Evolutionary conservation across 1,140 invertebrate genomes (phyloP).

Genomic region (Halotydeus destructor): DNA sequence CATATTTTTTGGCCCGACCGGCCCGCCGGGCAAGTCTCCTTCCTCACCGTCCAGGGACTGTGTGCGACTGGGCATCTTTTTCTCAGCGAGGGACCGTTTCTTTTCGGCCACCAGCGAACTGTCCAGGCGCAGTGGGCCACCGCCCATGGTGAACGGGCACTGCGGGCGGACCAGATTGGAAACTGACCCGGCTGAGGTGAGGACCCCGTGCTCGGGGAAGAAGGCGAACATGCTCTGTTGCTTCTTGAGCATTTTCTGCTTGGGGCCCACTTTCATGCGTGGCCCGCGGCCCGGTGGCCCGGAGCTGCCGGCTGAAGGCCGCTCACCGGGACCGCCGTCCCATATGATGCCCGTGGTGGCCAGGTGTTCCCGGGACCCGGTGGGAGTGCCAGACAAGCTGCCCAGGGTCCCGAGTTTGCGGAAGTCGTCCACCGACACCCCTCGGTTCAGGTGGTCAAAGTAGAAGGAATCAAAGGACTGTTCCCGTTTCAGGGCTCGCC

Average conservation of each 20-base stretch:
- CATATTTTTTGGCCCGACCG: too few species aligned
- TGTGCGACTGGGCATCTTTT: too few species aligned
- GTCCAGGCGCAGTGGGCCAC: too few species aligned
- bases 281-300: background rate
- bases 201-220: too few species aligned
- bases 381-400: conserved; percentile 8
- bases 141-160: too few species aligned
- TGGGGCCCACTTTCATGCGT: conserved; percentile 12
- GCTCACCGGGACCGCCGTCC: conserved; percentile 11
- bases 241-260: conserved; percentile 21
- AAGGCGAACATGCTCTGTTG: conserved; percentile 21
- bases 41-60: too few species aligned
- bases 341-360: conserved; percentile 10
- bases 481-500: conserved; percentile 18
- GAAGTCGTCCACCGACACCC: conserved; percentile 13
- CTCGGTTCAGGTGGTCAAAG: conserved; percentile 17
- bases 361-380: conserved; percentile 17
- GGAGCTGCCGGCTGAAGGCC: background rate
- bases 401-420: conserved; percentile 7
- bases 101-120: too few species aligned
- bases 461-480: conserved; percentile 21
- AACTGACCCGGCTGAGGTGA: too few species aligned
- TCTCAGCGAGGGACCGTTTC: too few species aligned
- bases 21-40: too few species aligned
- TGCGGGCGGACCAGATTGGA: too few species aligned